phyloP scores from a whole-genome alignment of 1,140 invertebrate species.

The roundworm (Caenorhabditis elegans) region DNA sequence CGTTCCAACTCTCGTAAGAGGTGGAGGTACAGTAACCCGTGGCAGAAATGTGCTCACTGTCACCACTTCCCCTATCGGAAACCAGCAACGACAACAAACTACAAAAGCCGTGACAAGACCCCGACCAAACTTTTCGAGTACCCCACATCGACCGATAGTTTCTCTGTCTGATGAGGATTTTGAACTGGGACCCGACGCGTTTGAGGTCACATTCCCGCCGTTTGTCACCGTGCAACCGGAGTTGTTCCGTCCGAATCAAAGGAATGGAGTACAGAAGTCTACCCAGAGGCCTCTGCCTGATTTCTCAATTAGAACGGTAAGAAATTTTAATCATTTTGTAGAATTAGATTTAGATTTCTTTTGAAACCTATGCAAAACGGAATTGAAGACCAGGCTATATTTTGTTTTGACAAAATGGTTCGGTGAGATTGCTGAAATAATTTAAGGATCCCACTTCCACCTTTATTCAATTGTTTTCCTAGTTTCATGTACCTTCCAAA shows the following conservation, averaged over 20 bases:
- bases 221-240: slow-evolving; percentile 54
- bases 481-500: no score
- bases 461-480: no score
- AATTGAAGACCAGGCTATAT: no score
- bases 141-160: slow-evolving; percentile 45
- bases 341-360: no score
- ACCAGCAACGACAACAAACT: not conserved
- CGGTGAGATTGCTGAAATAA: no score
- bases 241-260: slow-evolving; percentile 27
- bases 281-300: slow-evolving; percentile 1
- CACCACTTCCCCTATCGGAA: not conserved
- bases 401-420: no score
- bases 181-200: slow-evolving; percentile 60
- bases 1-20: not conserved
- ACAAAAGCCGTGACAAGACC: slow-evolving; percentile 25
- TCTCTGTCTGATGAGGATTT: slow-evolving; percentile 53
- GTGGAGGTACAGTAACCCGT: not conserved
- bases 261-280: not conserved
- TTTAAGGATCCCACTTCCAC: no score
- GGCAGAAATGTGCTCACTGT: slow-evolving; percentile 1
- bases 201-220: slow-evolving; percentile 59
- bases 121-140: slow-evolving; percentile 30
- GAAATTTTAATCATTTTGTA: no score
- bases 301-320: slow-evolving; percentile 18
- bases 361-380: no score